These are phyloP conservation scores for Schlechtendalia chinensis DNA, from an alignment of 1,140 invertebrate species.

Conservation along the genomic window DNA sequence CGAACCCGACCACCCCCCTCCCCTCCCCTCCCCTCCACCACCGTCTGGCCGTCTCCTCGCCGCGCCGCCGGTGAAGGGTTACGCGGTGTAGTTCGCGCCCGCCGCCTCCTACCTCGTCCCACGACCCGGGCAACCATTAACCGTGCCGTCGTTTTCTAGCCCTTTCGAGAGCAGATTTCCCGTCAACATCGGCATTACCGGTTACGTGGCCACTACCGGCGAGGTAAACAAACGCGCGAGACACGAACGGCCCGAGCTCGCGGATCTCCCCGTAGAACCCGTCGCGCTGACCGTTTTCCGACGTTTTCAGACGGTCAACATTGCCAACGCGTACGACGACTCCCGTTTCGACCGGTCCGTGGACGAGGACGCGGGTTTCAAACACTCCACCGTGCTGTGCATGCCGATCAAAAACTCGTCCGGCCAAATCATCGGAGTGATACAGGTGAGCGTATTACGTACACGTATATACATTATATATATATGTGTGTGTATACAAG, in stretches of 20 bases:
- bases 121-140: conserved; percentile 35
- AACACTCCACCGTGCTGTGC: conserved; percentile 81
- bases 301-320: conserved; percentile 73
- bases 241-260: too few species aligned
- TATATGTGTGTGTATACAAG: too few species aligned
- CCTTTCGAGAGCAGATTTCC: conserved; percentile 91
- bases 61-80: too few species aligned
- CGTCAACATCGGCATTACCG: conserved; percentile 94
- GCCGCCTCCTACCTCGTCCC: too few species aligned
- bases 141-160: conserved; percentile 57
- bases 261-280: too few species aligned
- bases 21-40: too few species aligned
- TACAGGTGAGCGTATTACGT: conserved; percentile 70
- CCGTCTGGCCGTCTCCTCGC: too few species aligned
- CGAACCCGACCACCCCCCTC: too few species aligned
- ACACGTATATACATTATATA: too few species aligned
- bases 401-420: conserved; percentile 91
- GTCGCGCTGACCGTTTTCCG: not conserved
- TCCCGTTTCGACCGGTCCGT: conserved; percentile 84
- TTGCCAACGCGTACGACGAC: conserved; percentile 87
- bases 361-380: conserved; percentile 74
- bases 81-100: too few species aligned
- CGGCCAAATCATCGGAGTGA: conserved; percentile 87
- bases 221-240: conserved; percentile 67
- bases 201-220: conserved; percentile 92